Percentiles rank a stretch among this genome's conserved stretches.
These are phyloP conservation scores for Aselliscus stoliczkanus DNA, from an alignment of 2,797 vertebrate species.

Conservation along the genomic window DNA sequence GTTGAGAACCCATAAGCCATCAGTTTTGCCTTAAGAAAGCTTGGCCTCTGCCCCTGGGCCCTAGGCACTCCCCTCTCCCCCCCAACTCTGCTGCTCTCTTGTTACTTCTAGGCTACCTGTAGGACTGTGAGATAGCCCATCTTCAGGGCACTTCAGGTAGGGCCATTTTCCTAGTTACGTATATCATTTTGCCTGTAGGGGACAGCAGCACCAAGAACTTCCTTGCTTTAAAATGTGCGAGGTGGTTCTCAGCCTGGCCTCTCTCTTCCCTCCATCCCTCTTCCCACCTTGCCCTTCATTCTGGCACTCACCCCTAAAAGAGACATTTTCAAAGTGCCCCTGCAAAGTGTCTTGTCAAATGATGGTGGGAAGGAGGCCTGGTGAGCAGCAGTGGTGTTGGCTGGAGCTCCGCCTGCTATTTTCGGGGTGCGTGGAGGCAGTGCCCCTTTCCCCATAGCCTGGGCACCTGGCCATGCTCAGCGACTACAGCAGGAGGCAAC, in stretches of 20 bases:
- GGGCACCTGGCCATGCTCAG: neutral
- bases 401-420: neutral
- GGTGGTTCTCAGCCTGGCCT: neutral
- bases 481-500: neutral
- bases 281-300: neutral
- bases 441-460: neutral
- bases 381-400: neutral
- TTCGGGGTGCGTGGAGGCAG: neutral
- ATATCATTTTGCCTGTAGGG: neutral
- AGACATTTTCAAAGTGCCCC: neutral
- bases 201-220: neutral
- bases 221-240: neutral
- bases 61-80: fast-evolving
- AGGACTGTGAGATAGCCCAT: neutral
- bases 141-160: neutral
- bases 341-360: neutral
- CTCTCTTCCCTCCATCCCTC: neutral
- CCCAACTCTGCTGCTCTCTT: neutral
- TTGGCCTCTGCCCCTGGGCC: neutral
- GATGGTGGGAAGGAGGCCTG: neutral
- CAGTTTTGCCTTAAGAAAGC: neutral
- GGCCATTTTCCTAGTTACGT: neutral
- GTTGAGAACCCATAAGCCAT: neutral
- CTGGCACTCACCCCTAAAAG: neutral
- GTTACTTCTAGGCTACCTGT: neutral